Evolutionary conservation across 2,797 vertebrate genomes (phyloP).

Genomic region (Astyanax mexicanus): DNA sequence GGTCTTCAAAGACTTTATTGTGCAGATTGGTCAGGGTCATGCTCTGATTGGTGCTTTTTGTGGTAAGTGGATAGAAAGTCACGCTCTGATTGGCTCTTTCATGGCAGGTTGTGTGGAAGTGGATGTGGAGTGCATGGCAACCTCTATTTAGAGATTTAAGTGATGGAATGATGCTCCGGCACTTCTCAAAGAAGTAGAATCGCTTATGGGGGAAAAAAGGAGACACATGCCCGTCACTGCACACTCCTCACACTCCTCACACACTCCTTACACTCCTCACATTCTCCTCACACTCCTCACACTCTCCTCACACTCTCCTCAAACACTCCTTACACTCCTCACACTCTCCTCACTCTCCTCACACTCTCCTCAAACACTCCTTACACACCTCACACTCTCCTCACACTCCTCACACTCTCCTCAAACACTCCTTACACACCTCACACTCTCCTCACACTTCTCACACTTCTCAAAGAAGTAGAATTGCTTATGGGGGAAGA

Average conservation of each 20-base stretch:
- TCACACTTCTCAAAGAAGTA: constrained; percentile 17
- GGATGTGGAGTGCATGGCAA: constrained; percentile 25
- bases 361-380: too few relatives aligned
- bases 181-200: constrained; percentile 8
- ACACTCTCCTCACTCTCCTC: too few relatives aligned
- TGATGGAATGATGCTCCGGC: constrained; percentile 15
- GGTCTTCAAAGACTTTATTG: constrained; percentile 52
- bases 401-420: too few relatives aligned
- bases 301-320: too few relatives aligned
- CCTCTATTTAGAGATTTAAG: constrained; percentile 41
- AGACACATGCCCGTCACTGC: not conserved
- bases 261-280: too few relatives aligned
- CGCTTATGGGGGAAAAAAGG: constrained; percentile 14
- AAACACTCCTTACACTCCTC: too few relatives aligned
- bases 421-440: too few relatives aligned
- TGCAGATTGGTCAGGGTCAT: constrained; percentile 51
- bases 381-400: too few relatives aligned
- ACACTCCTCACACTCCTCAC: not conserved
- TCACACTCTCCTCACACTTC: too few relatives aligned
- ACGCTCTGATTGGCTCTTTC: constrained; percentile 54
- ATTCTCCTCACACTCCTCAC: too few relatives aligned
- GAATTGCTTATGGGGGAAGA: constrained; percentile 8
- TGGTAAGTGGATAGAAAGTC: constrained; percentile 48
- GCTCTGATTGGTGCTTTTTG: constrained; percentile 55
- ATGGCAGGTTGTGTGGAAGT: constrained; percentile 37